These are phyloP conservation scores for Pelobates fuscus DNA, from an alignment of 2,113 vertebrate genomes.

Conservation along the genomic window DNA sequence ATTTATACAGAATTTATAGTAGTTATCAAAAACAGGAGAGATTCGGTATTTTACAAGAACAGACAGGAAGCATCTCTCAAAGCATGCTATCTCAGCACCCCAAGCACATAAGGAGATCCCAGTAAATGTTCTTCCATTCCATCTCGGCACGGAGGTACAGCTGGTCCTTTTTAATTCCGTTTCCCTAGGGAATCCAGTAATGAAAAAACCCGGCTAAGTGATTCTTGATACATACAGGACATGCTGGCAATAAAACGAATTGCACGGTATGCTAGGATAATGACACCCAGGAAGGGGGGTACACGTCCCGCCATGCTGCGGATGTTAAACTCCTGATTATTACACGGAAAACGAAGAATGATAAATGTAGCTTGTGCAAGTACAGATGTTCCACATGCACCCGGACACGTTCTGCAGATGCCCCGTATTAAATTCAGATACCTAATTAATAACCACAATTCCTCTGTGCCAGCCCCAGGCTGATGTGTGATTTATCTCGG, in stretches of 20 bases:
- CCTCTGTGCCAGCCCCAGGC: not conserved
- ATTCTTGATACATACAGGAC: not conserved
- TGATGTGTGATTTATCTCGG: not conserved
- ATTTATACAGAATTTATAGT: not conserved
- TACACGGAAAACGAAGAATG: not conserved
- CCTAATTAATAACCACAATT: constrained; percentile 20
- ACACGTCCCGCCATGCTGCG: not conserved
- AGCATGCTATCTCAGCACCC: not conserved
- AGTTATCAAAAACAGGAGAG: not conserved
- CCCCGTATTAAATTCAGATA: constrained; percentile 7
- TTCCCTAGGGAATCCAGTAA: not conserved
- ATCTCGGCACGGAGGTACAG: not conserved
- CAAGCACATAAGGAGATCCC: not conserved
- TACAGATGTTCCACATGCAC: constrained; percentile 19
- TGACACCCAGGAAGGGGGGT: not conserved
- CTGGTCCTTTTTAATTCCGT: not conserved
- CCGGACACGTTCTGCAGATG: not conserved
- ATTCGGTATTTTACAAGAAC: too few relatives aligned
- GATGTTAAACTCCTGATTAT: not conserved
- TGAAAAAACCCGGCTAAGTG: not conserved
- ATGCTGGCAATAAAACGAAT: not conserved
- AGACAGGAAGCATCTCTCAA: too few relatives aligned
- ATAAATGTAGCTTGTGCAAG: not conserved
- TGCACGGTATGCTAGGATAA: not conserved
- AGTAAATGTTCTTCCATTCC: not conserved